These are phyloP conservation scores for Scolopax bukidnonensis DNA, from an alignment of 2,797 vertebrate species.

Conservation along the genomic window DNA sequence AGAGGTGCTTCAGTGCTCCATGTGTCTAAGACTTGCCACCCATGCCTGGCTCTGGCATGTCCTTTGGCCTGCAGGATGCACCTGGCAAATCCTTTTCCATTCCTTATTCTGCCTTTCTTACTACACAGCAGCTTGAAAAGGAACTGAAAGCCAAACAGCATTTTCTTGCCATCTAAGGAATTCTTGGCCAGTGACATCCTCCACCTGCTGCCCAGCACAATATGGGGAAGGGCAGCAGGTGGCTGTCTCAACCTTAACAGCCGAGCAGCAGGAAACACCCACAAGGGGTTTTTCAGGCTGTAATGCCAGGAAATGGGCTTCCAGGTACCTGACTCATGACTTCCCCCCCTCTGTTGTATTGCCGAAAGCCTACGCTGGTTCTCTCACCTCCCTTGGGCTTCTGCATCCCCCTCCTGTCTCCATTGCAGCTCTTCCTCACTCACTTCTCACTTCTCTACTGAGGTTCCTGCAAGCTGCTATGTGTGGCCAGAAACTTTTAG, in stretches of 20 bases:
- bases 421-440: not conserved
- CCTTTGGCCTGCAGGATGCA: constrained; percentile 4
- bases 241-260: not conserved
- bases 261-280: not conserved
- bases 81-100: not conserved
- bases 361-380: not conserved
- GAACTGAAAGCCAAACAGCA: not conserved
- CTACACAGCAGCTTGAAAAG: not conserved
- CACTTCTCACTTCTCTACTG: accelerated
- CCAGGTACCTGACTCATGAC: not conserved
- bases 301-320: not conserved
- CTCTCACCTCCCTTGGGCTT: not conserved
- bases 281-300: not conserved
- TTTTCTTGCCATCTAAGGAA: not conserved
- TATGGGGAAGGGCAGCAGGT: not conserved
- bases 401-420: not conserved
- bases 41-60: not conserved
- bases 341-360: accelerated
- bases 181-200: not conserved
- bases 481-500: not conserved
- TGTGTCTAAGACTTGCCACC: not conserved
- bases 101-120: not conserved
- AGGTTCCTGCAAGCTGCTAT: not conserved
- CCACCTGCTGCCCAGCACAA: not conserved
- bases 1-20: not conserved